Evolutionary conservation across 2,888 invertebrate species (phyloP), one percentile per base, ranked within the genome.

Genomic region (Eupithecia subumbrata): DNA sequence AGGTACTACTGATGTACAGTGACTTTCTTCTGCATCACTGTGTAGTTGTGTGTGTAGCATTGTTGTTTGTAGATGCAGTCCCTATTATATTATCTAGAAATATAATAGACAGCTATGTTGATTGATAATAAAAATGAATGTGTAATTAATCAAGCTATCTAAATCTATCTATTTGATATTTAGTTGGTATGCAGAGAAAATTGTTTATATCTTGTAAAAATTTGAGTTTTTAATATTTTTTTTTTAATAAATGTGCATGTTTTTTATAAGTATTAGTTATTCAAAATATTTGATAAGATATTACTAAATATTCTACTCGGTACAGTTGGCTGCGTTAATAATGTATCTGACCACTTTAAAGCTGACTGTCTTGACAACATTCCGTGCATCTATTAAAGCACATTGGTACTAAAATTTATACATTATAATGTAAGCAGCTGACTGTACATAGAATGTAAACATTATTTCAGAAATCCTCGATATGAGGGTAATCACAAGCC

Each of bases 401-500:
- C 52, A 9, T 8, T 52, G 9, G 22, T 56, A 56, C 9, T 11
- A 56, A 16, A 52, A n/a, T 60, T 5, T 56, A 22, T 56, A 4
- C 22, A 14, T n/a, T 60, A 22, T 52, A 9, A 56, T 11, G 45
- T 14, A 45, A 11, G 25, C 60, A 14, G 60, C 25, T 60, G 22
- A 60, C 60, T 60, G 22, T 60, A 60, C 60, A 25, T 14, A 25
- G 60, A 60, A 63, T 64, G n/a, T 43, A 18, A 22, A 34, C 25
- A 52, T 74, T 37, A 60, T 84, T 84, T 45, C 80, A 91, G 91
- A 80, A 85, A 87, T 81, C 87, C 87, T 69, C 87, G 89, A 78
- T 92, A 87, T 87, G 91, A 92, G 76, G 88, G 88, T 1, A 73
- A 71, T 45, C 86, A 84, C 34, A 86, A 85, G 79, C 84, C 87